These are phyloP conservation scores for Vespertilio murinus DNA, from an alignment of 2,797 vertebrate genomes.

Conservation along the genomic window DNA sequence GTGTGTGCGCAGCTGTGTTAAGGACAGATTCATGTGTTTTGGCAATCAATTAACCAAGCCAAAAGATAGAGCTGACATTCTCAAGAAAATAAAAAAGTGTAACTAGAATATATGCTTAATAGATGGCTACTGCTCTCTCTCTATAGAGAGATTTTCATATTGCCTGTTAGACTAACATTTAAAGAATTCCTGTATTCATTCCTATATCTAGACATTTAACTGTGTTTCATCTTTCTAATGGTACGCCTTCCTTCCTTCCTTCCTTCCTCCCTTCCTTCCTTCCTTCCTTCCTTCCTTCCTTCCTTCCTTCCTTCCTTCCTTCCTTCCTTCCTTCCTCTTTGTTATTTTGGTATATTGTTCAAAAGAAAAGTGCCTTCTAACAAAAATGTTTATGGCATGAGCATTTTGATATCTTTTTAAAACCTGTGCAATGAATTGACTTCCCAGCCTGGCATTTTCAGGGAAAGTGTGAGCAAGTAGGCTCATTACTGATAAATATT, in stretches of 20 bases:
- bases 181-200: not conserved
- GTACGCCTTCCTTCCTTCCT: not conserved
- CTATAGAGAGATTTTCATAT: not conserved
- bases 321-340: not conserved
- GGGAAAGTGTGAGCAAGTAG: slow-evolving; percentile 68
- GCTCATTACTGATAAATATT: slow-evolving; percentile 80
- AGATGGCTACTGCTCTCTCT: not conserved
- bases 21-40: not conserved
- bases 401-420: slow-evolving; percentile 71
- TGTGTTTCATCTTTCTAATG: not conserved
- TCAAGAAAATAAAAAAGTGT: slow-evolving; percentile 5
- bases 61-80: not conserved
- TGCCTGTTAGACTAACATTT: not conserved
- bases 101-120: not conserved
- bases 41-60: not conserved
- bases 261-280: not conserved
- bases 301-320: not conserved
- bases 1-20: not conserved
- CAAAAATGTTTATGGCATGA: slow-evolving; percentile 53
- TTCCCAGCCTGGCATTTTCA: slow-evolving; percentile 75
- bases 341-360: not conserved
- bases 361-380: slow-evolving; percentile 48
- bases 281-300: not conserved
- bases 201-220: not conserved
- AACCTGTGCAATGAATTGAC: slow-evolving; percentile 54